These are phyloP conservation scores for Muraenolepis orangiensis DNA, from an alignment of 2,797 vertebrate species.

Conservation along the genomic window DNA sequence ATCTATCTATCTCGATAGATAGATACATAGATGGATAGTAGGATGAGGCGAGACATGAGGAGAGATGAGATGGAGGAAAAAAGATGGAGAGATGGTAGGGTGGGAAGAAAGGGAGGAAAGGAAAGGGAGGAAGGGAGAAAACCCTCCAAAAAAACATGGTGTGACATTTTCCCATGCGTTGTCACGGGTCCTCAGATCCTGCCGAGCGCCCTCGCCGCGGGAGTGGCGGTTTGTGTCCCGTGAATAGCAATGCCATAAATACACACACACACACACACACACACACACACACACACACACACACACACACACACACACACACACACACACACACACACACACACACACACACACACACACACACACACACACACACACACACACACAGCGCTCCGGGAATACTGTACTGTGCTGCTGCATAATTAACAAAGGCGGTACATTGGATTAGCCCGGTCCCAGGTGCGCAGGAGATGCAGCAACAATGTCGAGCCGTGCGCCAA, in stretches of 20 bases:
- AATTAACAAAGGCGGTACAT: constrained; percentile 58
- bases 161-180: constrained; percentile 65
- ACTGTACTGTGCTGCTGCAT: constrained; percentile 54
- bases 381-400: background rate
- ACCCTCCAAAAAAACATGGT: constrained; percentile 12
- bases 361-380: background rate
- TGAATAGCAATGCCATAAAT: constrained; percentile 50
- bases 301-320: too few relatives aligned
- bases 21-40: too few relatives aligned
- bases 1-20: too few relatives aligned
- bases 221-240: constrained; percentile 37
- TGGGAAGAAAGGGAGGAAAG: constrained; percentile 21
- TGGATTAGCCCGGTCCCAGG: constrained; percentile 38
- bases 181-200: constrained; percentile 56
- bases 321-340: too few relatives aligned
- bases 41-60: background rate
- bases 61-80: background rate
- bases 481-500: constrained; percentile 16
- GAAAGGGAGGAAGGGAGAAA: background rate
- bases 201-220: constrained; percentile 29
- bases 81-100: constrained; percentile 17
- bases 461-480: constrained; percentile 23
- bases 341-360: background rate
- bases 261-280: constrained; percentile 19
- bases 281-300: background rate